Evolutionary conservation across 1,140 invertebrate genomes (phyloP).

Genomic region (Ceratina calcarata): DNA sequence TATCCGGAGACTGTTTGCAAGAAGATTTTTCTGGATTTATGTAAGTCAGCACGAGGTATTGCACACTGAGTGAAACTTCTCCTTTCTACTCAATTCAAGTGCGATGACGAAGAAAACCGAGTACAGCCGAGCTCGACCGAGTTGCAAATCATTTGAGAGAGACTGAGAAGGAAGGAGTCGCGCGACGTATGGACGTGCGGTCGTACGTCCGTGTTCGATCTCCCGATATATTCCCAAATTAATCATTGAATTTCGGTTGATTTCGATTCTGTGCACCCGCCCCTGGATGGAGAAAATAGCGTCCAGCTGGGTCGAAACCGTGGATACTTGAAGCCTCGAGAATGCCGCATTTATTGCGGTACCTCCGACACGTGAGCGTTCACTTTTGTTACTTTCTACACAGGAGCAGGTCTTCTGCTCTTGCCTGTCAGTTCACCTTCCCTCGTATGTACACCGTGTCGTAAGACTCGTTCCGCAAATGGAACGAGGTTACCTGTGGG

Average conservation of each 20-base stretch:
- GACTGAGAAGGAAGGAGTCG: slow-evolving; percentile 32
- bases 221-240: neutral
- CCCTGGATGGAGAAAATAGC: too few relatives aligned
- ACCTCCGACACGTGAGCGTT: slow-evolving; percentile 42
- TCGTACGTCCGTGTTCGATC: slow-evolving; percentile 3
- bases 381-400: slow-evolving; percentile 40
- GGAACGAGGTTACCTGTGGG: too few relatives aligned
- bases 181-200: neutral
- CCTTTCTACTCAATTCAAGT: slow-evolving; percentile 26
- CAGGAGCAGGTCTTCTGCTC: neutral
- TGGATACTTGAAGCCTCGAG: neutral
- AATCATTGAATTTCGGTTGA: neutral
- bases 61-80: slow-evolving; percentile 31
- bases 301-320: neutral
- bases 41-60: neutral
- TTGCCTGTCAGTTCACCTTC: slow-evolving; percentile 17
- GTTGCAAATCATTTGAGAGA: neutral
- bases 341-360: slow-evolving; percentile 24
- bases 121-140: slow-evolving; percentile 9
- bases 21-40: too few relatives aligned
- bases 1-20: too few relatives aligned
- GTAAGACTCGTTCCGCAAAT: neutral
- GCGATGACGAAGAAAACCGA: neutral
- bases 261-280: neutral
- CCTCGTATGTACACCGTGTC: neutral